Evolutionary conservation across 2,888 invertebrate genomes (phyloP).

Genomic region (Pyrrhia umbra): DNA sequence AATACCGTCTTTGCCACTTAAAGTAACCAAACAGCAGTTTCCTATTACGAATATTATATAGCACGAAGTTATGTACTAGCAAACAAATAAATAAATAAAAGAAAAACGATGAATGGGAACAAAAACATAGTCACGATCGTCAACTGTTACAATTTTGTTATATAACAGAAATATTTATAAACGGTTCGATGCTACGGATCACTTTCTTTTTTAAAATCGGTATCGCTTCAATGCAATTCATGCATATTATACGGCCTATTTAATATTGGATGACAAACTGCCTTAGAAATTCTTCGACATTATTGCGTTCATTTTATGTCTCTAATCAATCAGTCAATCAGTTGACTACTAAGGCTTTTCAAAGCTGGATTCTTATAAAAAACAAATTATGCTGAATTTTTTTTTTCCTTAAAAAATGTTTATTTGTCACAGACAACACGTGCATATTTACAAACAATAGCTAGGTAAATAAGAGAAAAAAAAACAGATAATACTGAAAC

Average conservation of each 20-base stretch:
- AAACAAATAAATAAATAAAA: constrained; percentile 9
- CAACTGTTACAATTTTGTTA: constrained; percentile 16
- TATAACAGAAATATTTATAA: constrained; percentile 12
- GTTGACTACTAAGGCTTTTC: too few relatives aligned
- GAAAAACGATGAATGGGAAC: not conserved
- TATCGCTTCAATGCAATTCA: constrained; percentile 43
- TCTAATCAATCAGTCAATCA: too few relatives aligned
- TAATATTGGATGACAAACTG: not conserved
- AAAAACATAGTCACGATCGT: constrained; percentile 10
- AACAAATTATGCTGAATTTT: too few relatives aligned
- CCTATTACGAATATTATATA: not conserved
- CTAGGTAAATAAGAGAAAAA: too few relatives aligned
- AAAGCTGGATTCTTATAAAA: too few relatives aligned
- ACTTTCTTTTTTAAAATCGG: constrained; percentile 5
- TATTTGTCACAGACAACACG: too few relatives aligned
- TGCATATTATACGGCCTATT: not conserved
- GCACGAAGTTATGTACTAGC: not conserved
- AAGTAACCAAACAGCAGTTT: not conserved
- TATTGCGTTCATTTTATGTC: too few relatives aligned
- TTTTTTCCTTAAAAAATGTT: too few relatives aligned
- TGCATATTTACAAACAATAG: not conserved
- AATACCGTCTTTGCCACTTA: not conserved
- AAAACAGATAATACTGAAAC: too few relatives aligned
- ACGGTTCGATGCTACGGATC: not conserved
- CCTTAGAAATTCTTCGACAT: not conserved